Conservation (phyloP, 2,113 vertebrate genomes). For the Amblyopsis rosae region DNA sequence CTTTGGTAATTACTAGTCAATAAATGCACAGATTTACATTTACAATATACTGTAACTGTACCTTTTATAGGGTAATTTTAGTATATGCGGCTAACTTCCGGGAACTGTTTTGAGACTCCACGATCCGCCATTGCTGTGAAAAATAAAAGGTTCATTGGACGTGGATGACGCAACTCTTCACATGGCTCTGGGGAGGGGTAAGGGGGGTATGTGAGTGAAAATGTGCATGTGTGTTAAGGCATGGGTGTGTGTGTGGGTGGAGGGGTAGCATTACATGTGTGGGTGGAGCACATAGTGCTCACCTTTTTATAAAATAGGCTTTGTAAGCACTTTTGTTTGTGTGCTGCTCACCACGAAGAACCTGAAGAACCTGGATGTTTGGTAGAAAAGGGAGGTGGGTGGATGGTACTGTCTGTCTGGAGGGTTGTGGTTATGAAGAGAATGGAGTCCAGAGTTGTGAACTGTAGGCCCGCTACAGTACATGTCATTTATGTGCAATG, state of each 20-base stretch:
- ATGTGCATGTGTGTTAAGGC: constrained; percentile 10
- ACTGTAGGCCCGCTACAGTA: background rate
- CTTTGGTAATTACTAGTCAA: too few species aligned
- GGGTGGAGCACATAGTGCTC: constrained; percentile 29
- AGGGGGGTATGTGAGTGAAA: background rate
- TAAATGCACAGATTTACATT: too few species aligned
- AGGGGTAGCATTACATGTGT: constrained; percentile 3
- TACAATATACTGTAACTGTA: too few species aligned
- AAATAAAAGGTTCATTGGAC: too few species aligned
- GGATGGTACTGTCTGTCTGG: too few species aligned
- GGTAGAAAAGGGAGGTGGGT: too few species aligned
- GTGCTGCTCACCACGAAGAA: constrained; percentile 51
- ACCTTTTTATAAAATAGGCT: constrained; percentile 75
- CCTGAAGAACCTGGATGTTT: background rate
- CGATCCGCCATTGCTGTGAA: too few species aligned
- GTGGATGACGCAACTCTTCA: too few species aligned
- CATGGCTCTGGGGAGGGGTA: background rate
- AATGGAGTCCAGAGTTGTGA: background rate
- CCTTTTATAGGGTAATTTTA: too few species aligned
- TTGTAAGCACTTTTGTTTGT: constrained; percentile 52
- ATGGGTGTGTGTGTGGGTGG: background rate
- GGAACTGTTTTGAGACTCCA: too few species aligned
- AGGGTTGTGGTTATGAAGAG: background rate
- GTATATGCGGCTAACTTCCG: too few species aligned
- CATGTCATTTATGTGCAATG: too few species aligned